phyloP scores from a whole-genome alignment of 2,113 vertebrate species.

The Trematomus loennbergii region DNA sequence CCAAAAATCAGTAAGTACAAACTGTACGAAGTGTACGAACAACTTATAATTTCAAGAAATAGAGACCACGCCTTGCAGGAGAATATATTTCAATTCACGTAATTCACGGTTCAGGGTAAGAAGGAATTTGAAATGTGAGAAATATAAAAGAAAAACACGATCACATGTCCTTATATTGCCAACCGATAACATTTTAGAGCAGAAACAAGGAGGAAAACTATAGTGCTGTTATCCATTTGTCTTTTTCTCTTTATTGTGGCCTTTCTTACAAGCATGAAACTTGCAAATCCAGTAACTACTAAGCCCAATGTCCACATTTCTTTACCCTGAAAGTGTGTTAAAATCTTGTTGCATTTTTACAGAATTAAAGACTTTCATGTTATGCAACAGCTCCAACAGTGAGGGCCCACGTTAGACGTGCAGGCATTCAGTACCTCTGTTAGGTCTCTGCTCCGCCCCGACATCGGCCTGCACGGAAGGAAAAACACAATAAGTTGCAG shows the following conservation, averaged over 20 bases:
- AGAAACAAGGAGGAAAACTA: not conserved
- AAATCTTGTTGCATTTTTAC: slow-evolving; percentile 28
- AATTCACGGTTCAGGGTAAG: not conserved
- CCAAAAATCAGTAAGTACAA: too few relatives aligned
- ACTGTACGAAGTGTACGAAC: too few relatives aligned
- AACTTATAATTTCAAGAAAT: not conserved
- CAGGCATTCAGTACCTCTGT: slow-evolving; percentile 52
- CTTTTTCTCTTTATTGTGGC: slow-evolving; percentile 10
- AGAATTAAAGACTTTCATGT: slow-evolving; percentile 29
- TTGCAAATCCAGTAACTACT: slow-evolving; percentile 18
- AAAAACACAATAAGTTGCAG: slow-evolving; percentile 73
- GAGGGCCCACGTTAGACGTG: slow-evolving; percentile 33
- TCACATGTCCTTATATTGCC: slow-evolving; percentile 7
- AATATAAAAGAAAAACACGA: not conserved
- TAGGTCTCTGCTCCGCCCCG: slow-evolving; percentile 43
- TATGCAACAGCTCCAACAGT: slow-evolving; percentile 52
- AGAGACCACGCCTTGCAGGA: not conserved
- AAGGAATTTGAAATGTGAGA: slow-evolving; percentile 3
- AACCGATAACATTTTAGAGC: not conserved
- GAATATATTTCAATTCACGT: slow-evolving; percentile 1
- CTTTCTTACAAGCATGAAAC: slow-evolving; percentile 13
- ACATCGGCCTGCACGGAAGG: slow-evolving; percentile 50
- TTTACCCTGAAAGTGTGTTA: slow-evolving; percentile 38
- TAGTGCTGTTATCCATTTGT: not conserved
- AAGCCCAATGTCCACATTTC: slow-evolving; percentile 20